phyloP scores from a whole-genome alignment of 1,140 invertebrate species.

The Amyelois transitella region DNA sequence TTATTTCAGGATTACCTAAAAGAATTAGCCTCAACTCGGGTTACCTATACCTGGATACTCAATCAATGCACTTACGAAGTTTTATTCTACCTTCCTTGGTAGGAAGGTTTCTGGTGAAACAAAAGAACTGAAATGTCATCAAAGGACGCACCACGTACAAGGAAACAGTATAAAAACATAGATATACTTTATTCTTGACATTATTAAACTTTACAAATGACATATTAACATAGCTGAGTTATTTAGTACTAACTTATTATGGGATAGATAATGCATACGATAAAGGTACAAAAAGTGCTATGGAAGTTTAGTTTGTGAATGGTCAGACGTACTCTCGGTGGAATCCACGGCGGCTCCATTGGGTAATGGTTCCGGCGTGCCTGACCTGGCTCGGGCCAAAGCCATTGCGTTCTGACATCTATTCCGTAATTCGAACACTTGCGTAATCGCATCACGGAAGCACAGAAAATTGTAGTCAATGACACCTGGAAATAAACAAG shows the following conservation, averaged over 20 bases:
- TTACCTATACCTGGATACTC: too few species aligned
- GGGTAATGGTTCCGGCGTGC: conserved; percentile 36
- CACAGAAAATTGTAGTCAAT: conserved; percentile 98
- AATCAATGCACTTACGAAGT: too few species aligned
- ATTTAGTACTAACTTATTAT: conserved; percentile 6
- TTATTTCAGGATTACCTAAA: too few species aligned
- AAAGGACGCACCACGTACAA: too few species aligned
- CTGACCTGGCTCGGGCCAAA: conserved; percentile 24
- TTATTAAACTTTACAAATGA: conserved; percentile 9
- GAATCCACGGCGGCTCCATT: conserved; percentile 51
- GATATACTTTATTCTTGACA: conserved; percentile 10
- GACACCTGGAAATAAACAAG: conserved; percentile 78
- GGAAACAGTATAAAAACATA: conserved; percentile 7
- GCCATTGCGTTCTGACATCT: conserved; percentile 67
- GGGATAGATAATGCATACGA: background rate
- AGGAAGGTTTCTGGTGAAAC: too few species aligned
- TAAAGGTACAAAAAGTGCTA: conserved; percentile 29
- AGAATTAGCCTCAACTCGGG: too few species aligned
- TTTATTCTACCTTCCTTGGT: too few species aligned
- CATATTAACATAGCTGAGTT: conserved; percentile 5
- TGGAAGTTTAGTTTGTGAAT: conserved; percentile 33
- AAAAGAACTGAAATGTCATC: too few species aligned
- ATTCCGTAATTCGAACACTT: conserved; percentile 90
- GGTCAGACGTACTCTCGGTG: conserved; percentile 38
- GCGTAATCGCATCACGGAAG: conserved; percentile 93